Percentiles rank a stretch among this genome's conserved stretches.
phyloP scores from a whole-genome alignment of 53 echinoderm and acorn worm genomes.

The Crossaster papposus region DNA sequence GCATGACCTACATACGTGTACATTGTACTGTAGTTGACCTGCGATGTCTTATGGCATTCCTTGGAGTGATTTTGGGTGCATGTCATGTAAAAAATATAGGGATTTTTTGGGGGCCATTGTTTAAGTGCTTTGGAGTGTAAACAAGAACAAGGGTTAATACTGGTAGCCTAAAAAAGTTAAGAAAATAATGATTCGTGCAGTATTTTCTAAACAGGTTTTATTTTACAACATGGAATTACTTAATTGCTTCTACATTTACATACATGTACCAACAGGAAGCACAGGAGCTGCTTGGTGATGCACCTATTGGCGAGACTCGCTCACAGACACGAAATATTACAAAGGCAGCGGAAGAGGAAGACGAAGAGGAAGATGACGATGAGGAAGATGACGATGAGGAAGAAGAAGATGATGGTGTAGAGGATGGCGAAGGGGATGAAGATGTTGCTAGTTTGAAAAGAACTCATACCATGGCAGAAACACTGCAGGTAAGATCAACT shows the following conservation, averaged over 20 bases:
- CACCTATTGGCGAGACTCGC: constrained; percentile 80
- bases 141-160: too few species aligned
- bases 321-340: constrained; percentile 86
- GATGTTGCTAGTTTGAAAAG: constrained; percentile 75
- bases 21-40: too few species aligned
- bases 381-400: constrained; percentile 75
- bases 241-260: too few species aligned
- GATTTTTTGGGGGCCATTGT: too few species aligned
- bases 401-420: constrained; percentile 38
- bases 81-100: too few species aligned
- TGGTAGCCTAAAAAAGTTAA: too few species aligned
- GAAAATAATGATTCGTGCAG: too few species aligned
- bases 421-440: constrained; percentile 70
- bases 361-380: constrained; percentile 73
- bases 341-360: constrained; percentile 68
- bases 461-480: constrained; percentile 94
- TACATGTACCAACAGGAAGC: constrained; percentile 68
- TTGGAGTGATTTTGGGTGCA: too few species aligned
- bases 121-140: too few species aligned
- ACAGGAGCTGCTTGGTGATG: constrained; percentile 84
- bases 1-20: too few species aligned
- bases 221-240: background rate
- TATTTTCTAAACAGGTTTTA: background rate
- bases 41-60: too few species aligned
- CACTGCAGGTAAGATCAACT: constrained; percentile 73